Percentiles rank a stretch among this genome's conserved stretches.
phyloP scores from a whole-genome alignment of 2,113 vertebrate genomes.

The Piprites chloris region DNA sequence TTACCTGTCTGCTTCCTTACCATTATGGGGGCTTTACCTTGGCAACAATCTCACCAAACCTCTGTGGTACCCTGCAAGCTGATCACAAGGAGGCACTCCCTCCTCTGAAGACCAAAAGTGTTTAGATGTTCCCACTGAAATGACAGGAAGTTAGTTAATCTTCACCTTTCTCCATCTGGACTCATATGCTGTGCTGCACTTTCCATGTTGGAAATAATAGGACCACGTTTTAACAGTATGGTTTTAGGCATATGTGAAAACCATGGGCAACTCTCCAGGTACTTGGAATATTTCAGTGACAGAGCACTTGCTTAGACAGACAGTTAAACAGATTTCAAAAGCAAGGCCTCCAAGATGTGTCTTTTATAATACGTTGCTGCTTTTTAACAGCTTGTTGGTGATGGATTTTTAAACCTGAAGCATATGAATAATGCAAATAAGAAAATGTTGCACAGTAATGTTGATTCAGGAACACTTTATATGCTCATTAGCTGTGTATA shows the following conservation, averaged over 20 bases:
- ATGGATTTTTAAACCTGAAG: constrained; percentile 34
- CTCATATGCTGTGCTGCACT: background rate
- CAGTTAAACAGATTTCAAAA: constrained; percentile 29
- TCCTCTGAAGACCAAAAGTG: background rate
- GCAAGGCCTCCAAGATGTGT: background rate
- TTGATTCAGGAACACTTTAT: constrained; percentile 51
- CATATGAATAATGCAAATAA: constrained; percentile 48
- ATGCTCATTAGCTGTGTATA: constrained; percentile 45
- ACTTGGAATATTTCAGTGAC: background rate
- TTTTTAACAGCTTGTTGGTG: constrained; percentile 16
- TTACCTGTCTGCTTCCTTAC: background rate
- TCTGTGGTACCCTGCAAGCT: background rate
- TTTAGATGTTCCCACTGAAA: background rate
- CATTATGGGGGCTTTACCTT: background rate
- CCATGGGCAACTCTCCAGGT: background rate
- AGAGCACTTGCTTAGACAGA: background rate
- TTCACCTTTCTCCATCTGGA: background rate
- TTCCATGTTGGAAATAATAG: background rate
- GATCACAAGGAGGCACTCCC: background rate
- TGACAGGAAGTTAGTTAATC: background rate
- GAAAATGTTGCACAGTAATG: constrained; percentile 8
- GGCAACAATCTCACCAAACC: background rate
- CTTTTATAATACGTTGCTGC: background rate
- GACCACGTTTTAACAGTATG: constrained; percentile 10
- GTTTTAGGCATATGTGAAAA: constrained; percentile 24